Evolutionary conservation across 2,797 vertebrate genomes (phyloP), one percentile per base, ranked within the genome.

Genomic region (Arvicola amphibius): DNA sequence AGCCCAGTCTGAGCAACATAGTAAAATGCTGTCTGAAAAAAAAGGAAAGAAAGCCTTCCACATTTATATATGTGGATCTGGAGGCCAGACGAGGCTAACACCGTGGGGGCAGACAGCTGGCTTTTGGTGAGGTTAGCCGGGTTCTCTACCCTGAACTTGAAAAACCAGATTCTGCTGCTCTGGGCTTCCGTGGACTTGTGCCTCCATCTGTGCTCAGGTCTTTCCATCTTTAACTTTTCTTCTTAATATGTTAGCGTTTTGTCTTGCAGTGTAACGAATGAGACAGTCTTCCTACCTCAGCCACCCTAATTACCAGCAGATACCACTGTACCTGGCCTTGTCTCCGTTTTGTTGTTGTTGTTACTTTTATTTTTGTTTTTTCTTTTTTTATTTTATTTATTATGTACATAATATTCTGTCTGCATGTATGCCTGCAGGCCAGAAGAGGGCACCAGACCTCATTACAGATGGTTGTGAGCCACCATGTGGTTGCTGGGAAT

Each of bases 71-170:
- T 65, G n/a, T 4, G 16, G 59, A 51, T 63, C 59, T 56, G 4
- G 25, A 88, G 65, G 61, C 78, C 40, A 34, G 29, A 34, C 19
- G 12, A 53, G 6, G 27, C 63, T 63, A 43, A 69, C n/a, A 7
- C n/a, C 32, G 0, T 23, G 34, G 73, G 23, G 23, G 1, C 19
- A 16, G 32, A 40, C n/a, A 27, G 29, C 88, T 12, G 29, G 19
- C 21, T 71, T 13, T n/a, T 11, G 43, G 32, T 51, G 32, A 34
- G 17, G 43, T 29, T 1, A 2, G 48, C 48, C 0, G 0, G n/a
- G 27, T 56, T 43, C 61, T 79, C 34, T 9, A 8, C 73, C 74
- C 69, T 29, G 53, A 16, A 56, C n/a, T 51, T 73, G 32, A 48
- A 48, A 65, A 53, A 53, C 48, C 65, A 37, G 37, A 29, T 73